Conservation (phyloP, 2,888 invertebrate species). For the Cryptus armator region DNA sequence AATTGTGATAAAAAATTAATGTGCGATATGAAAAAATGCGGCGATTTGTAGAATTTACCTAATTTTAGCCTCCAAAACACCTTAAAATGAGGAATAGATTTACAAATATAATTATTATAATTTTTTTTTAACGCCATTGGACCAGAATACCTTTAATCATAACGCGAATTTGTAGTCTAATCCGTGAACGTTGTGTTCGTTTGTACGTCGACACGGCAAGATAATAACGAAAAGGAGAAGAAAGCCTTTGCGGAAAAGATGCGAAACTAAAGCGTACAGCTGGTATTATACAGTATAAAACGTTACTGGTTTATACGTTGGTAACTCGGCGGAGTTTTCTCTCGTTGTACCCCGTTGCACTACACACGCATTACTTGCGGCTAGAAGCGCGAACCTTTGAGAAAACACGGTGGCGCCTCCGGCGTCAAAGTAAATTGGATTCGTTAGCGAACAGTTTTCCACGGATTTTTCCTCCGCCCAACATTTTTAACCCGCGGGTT, state of each 20-base stretch:
- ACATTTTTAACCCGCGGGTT: not conserved
- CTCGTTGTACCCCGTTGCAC: not conserved
- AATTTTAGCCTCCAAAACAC: too few species aligned
- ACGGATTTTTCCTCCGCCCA: conserved; percentile 23
- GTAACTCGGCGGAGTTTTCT: conserved; percentile 6
- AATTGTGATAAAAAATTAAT: too few species aligned
- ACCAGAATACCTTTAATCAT: too few species aligned
- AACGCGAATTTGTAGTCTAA: too few species aligned
- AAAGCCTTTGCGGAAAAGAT: not conserved
- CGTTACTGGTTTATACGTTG: not conserved
- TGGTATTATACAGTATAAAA: not conserved
- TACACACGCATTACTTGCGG: conserved; percentile 36
- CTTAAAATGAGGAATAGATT: too few species aligned
- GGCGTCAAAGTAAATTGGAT: conserved; percentile 72
- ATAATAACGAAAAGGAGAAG: not conserved
- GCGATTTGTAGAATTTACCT: too few species aligned
- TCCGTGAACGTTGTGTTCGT: too few species aligned
- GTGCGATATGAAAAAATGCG: too few species aligned
- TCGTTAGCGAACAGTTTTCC: conserved; percentile 69
- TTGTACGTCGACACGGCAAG: too few species aligned
- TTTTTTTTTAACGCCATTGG: too few species aligned
- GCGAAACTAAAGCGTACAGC: not conserved
- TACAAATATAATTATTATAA: too few species aligned
- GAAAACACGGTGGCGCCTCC: conserved; percentile 54
- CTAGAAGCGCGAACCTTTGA: conserved; percentile 59